Evolutionary conservation across 2,113 vertebrate genomes (phyloP), one percentile per base, ranked within the genome.

Genomic region (Scomber colias): DNA sequence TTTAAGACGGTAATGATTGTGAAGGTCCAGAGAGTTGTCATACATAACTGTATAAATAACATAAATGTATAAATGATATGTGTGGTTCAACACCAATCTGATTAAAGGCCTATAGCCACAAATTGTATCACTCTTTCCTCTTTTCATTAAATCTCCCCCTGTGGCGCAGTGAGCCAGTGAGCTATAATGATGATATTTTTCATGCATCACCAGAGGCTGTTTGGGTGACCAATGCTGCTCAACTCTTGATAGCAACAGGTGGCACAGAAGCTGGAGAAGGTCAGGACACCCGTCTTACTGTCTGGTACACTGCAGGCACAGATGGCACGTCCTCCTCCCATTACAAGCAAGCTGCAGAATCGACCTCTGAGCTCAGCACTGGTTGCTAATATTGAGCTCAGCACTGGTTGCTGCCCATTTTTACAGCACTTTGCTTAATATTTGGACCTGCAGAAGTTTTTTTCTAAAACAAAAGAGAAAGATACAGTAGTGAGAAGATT

Each of bases 211-310:
- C 69, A 57, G 40, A 68, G 77, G 75, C 69, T 81, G 57, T 82
- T 80, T 82, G 59, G 72, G 68, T 84, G 81, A 69, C 80, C 62
- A 71, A 60, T 63, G 75, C 45, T 21, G 59, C 63, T 66, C 59
- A 56, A 70, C 61, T 55, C 82, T 77, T 68, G 63, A 82, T 81
- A 61, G 71, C 89, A 89, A 85, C 86, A 90, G 89, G 90, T 89
- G 86, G 84, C 78, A 65, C 24, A 46, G 24, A 67, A 75, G 54
- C 65, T 75, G 66, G 50, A 72, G 77, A 90, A 88, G 89, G 89
- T 90, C 87, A 83, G 46, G 76, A 83, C 84, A 71, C 66, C 57
- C 66, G 87, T 89, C 77, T 66, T 45, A 71, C 81, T 84, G 71
- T 74, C 89, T 84, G 85, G 24, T 80, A 65, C 74, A 69, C 62